A percentile compares a stretch with the other conserved stretches of the same genome.
These are phyloP conservation scores for Drosophila asahinai DNA, from an alignment of 1,140 invertebrate species.

Conservation along the genomic window DNA sequence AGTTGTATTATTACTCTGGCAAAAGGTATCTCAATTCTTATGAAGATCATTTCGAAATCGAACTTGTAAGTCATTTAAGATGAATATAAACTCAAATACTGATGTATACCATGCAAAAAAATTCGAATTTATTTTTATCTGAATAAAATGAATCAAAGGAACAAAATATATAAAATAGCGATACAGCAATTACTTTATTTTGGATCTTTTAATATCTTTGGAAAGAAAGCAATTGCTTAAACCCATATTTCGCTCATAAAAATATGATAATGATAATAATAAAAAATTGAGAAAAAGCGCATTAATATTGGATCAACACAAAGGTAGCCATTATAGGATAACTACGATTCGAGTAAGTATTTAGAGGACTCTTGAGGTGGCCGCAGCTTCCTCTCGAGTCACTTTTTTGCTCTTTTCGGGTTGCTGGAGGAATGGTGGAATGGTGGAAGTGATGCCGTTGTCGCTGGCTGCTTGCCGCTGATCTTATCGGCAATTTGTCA, in stretches of 20 bases:
- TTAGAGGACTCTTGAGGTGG: neutral
- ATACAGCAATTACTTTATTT: no score
- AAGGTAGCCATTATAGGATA: neutral
- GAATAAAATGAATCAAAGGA: no score
- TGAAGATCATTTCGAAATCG: neutral
- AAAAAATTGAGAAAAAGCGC: no score
- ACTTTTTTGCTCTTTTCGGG: slow-evolving; percentile 39
- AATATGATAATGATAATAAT: no score
- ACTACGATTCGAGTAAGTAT: slow-evolving; percentile 1
- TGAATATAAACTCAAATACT: neutral
- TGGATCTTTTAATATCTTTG: no score
- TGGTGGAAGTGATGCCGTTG: slow-evolving; percentile 58
- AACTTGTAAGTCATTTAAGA: neutral
- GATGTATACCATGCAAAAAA: no score
- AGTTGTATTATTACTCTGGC: slow-evolving; percentile 9
- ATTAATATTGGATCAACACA: no score
- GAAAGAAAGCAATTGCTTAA: no score
- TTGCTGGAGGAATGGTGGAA: slow-evolving; percentile 25
- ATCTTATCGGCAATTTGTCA: slow-evolving; percentile 83
- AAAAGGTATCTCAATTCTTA: neutral
- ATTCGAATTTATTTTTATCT: no score
- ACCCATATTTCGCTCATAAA: no score
- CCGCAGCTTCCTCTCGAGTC: neutral
- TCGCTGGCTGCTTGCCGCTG: slow-evolving; percentile 56
- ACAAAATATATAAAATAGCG: no score